Base-by-base conservation (phyloP, 2,113 vertebrate species). In the Heterochromis multidens region DNA sequence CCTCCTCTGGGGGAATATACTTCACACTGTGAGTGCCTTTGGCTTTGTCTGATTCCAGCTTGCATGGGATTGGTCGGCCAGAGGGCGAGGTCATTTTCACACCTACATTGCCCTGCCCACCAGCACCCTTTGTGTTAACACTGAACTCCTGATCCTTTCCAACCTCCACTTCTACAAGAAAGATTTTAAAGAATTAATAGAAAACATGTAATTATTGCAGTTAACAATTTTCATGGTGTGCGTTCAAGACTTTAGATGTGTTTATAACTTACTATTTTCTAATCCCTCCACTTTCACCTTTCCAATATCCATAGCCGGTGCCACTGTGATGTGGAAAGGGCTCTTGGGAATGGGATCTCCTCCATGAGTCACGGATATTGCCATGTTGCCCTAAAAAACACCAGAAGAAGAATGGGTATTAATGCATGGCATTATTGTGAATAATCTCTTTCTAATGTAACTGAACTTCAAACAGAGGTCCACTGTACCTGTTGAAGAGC, bases 1-100 rank as follows among this genome's bases (percentile, higher is more conserved):
- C 98, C 93, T 99, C 98, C 92, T 99, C 98, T 0, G 97, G 91
- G 25, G 98, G 97, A 76, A 97, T 97, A 85, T 98, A 99, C 92
- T 96, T 97, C 74, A 98, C 97, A 0, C 92, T 88, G 89, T 98
- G 97, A 83, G 93, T 27, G 2, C 96, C 96, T 1, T 94, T 97
- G n/a, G 96, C 96, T 43, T 96, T 93, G 6, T 97, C 97, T 0
- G 97, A 96, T 77, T 97, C 97, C 93, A 98, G 86, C 57, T 97
- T 98, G 95, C 98, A 99, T 7, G 98, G 97, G 83, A 98, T 97
- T 16, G 97, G 97, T 6, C 97, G 95, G 19, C 97, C 97, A 1
- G 97, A 97, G 58, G 98, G 97, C 0, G 97, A 97, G 2, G 95
- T 97, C 95, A 98, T 98, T 90, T 97, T 97, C 81, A 98, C 97